Base-by-base conservation (phyloP, 2,888 invertebrate genomes). In the Mantis religiosa region DNA sequence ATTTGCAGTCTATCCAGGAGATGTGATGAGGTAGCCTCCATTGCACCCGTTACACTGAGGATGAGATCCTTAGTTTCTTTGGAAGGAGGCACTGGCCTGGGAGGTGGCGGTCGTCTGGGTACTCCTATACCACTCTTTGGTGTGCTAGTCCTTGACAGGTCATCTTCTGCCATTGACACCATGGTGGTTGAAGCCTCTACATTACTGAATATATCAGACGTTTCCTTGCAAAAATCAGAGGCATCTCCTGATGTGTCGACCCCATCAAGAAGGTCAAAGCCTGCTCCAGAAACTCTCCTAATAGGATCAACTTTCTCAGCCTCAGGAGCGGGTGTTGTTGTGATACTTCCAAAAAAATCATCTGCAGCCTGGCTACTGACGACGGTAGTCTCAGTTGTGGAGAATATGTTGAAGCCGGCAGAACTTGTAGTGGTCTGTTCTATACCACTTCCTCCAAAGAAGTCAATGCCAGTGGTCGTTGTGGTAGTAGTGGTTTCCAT, bases 11-110 rank as follows among this genome's bases (percentile, higher is more conserved):
- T 96, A 91, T 97, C 97, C 89, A 98, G 93, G 88, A 98, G 93
- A 92, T 97, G 96, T 6, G 97, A 96, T 91, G 98, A 98, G 0
- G 97, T 97, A 87, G 97, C 97, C 92, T 98, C 97, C 96, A 98
- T 96, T 89, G 97, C 97, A 2, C 97, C 98, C 82, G 98, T 97
- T 1, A 98, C 98, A 71, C 97, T 97, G 91, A 97, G 95, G 86
- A 98, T 96, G 30, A 98, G 94, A 92, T 97, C 97, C 93, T 98
- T 97, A 0, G 98, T 98, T 93, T 97, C 97, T 90, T 96, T 95
- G 0, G 96, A 96, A 30, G 96, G 95, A 7, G 94, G 41, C 94
- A 94, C 3, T 84, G 93, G 94, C 27, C 92, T 92, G 25, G 92
- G 92, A 20, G 93, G 93, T 12, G 93, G 93, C 9, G 91, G 91